Conservation (phyloP, 1,140 invertebrate genomes). For the Tetramorium parvispinum region DNA sequence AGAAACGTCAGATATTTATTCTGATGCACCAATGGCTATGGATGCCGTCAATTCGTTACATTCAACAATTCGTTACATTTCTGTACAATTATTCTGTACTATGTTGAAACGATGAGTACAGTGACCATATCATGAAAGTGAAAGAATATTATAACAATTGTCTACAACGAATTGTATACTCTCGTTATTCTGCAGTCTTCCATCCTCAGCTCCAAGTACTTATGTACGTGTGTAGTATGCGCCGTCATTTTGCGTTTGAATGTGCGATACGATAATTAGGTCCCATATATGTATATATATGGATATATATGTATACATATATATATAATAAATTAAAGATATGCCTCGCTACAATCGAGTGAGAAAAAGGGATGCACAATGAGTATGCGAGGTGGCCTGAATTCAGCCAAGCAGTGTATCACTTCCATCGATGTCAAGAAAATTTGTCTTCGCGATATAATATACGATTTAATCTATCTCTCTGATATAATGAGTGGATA, state of each 20-base stretch:
- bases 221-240: slow-evolving; percentile 45
- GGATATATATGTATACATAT: slow-evolving; percentile 40
- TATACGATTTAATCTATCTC: slow-evolving; percentile 14
- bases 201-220: slow-evolving; percentile 67
- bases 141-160: slow-evolving; percentile 49
- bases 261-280: slow-evolving; percentile 69
- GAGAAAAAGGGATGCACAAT: slow-evolving; percentile 85
- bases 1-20: slow-evolving; percentile 66
- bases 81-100: slow-evolving; percentile 61
- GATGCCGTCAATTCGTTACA: slow-evolving; percentile 57
- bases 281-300: slow-evolving; percentile 64
- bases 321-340: slow-evolving; percentile 77
- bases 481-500: background rate
- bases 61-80: background rate
- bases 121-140: slow-evolving; percentile 86
- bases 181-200: slow-evolving; percentile 84
- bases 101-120: slow-evolving; percentile 81
- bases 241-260: slow-evolving; percentile 48
- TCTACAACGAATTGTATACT: slow-evolving; percentile 66
- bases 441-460: slow-evolving; percentile 8
- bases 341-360: slow-evolving; percentile 82
- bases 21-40: slow-evolving; percentile 86
- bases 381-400: slow-evolving; percentile 84
- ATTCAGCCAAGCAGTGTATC: slow-evolving; percentile 76
- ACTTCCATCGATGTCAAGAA: background rate